These are phyloP conservation scores for Athripsodes cinereus DNA, from an alignment of 2,888 invertebrate species.

Conservation along the genomic window DNA sequence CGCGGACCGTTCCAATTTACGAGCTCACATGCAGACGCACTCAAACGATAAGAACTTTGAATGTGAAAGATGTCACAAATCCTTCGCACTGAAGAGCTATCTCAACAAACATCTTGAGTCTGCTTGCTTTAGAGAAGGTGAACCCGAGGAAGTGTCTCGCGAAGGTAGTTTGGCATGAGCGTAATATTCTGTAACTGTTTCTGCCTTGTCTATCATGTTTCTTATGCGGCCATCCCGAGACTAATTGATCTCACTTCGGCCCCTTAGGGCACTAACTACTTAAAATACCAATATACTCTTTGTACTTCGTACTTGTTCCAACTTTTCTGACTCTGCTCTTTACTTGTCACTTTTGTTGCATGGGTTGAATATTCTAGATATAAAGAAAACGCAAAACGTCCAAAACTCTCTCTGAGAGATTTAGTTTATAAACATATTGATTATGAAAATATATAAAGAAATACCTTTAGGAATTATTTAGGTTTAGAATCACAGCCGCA, in stretches of 20 bases:
- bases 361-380: conserved; percentile 17
- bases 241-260: conserved; percentile 18
- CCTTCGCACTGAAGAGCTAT: conserved; percentile 92
- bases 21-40: conserved; percentile 95
- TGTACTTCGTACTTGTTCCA: conserved; percentile 17
- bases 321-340: conserved; percentile 19
- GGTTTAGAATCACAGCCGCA: not conserved
- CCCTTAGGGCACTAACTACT: conserved; percentile 14
- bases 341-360: conserved; percentile 14
- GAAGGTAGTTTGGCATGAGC: conserved; percentile 28
- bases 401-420: conserved; percentile 27
- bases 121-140: conserved; percentile 69
- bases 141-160: conserved; percentile 64
- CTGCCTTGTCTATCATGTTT: conserved; percentile 16
- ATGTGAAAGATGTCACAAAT: conserved; percentile 82
- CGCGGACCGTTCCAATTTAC: conserved; percentile 86
- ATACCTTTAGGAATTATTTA: conserved; percentile 1
- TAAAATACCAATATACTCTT: not conserved
- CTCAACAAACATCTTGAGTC: conserved; percentile 93
- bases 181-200: not conserved
- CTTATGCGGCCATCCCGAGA: conserved; percentile 24
- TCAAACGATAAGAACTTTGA: conserved; percentile 84
- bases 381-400: conserved; percentile 26
- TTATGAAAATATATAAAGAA: not conserved
- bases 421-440: conserved; percentile 11